Evolutionary conservation across 2,113 vertebrate genomes (phyloP).

Genomic region (Chaetodon auriga): DNA sequence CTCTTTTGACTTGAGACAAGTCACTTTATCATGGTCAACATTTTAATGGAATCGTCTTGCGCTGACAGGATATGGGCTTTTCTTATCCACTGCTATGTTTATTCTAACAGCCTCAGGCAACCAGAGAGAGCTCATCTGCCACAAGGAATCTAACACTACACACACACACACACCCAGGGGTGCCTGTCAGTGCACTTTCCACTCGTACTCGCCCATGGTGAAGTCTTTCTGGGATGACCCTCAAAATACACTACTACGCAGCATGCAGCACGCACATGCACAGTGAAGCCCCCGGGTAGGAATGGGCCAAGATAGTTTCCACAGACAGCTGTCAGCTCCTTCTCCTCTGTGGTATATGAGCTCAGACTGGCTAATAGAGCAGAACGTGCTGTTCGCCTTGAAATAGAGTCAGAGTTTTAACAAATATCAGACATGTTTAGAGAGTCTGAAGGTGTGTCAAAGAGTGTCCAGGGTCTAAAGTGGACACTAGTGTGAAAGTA

Average conservation of each 20-base stretch:
- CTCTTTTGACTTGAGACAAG: conserved; percentile 15
- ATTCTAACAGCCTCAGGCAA: conserved; percentile 54
- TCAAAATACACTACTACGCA: conserved; percentile 67
- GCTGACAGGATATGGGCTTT: conserved; percentile 60
- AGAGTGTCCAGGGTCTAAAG: background rate
- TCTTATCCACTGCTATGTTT: conserved; percentile 69
- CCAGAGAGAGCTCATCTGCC: conserved; percentile 72
- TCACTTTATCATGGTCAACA: conserved; percentile 41
- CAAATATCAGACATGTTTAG: background rate
- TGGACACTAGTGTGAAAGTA: background rate
- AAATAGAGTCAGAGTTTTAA: conserved; percentile 14
- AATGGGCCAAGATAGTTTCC: conserved; percentile 56
- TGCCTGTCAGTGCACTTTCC: conserved; percentile 68
- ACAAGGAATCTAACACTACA: conserved; percentile 64
- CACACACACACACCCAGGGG: conserved; percentile 50
- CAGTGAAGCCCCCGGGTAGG: conserved; percentile 47
- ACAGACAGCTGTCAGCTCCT: conserved; percentile 71
- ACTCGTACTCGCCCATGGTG: conserved; percentile 48
- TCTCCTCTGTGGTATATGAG: conserved; percentile 17
- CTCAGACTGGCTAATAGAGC: conserved; percentile 25
- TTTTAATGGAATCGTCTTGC: conserved; percentile 62
- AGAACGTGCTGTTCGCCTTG: background rate
- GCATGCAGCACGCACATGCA: conserved; percentile 51
- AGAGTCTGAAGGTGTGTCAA: background rate
- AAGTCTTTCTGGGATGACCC: conserved; percentile 69